These are phyloP conservation scores for Microctonus hyperodae DNA, from an alignment of 2,888 invertebrate genomes.

Conservation along the genomic window DNA sequence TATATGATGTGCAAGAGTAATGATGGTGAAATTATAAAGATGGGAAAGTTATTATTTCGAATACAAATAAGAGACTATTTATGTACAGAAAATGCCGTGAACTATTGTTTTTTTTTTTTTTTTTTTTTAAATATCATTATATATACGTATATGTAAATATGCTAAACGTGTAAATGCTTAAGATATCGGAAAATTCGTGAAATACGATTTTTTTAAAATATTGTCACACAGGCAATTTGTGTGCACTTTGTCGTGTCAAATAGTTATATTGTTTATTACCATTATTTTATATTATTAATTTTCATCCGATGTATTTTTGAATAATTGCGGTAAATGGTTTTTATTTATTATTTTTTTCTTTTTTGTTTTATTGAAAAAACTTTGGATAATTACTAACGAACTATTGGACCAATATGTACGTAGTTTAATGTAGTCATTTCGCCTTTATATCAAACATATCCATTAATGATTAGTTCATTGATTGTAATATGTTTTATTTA, in stretches of 20 bases:
- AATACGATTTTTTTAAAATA: background rate
- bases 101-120: conserved; percentile 4
- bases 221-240: conserved; percentile 1
- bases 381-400: conserved; percentile 39
- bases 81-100: conserved; percentile 27
- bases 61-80: conserved; percentile 36
- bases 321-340: conserved; percentile 25
- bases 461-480: conserved; percentile 45
- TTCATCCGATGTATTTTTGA: conserved; percentile 16
- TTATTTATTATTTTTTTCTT: conserved; percentile 18
- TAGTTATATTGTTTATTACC: conserved; percentile 25
- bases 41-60: conserved; percentile 35
- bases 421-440: conserved; percentile 50
- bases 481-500: conserved; percentile 1
- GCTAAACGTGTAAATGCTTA: background rate
- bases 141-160: conserved; percentile 31
- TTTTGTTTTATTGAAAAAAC: background rate
- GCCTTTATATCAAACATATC: conserved; percentile 54
- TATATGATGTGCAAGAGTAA: background rate
- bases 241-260: background rate
- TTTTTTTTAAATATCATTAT: conserved; percentile 19
- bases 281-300: conserved; percentile 21
- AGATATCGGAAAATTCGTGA: background rate
- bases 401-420: conserved; percentile 52
- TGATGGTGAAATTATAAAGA: conserved; percentile 13